Conservation (phyloP, 2,797 vertebrate genomes). For the Argyrosomus regius region DNA sequence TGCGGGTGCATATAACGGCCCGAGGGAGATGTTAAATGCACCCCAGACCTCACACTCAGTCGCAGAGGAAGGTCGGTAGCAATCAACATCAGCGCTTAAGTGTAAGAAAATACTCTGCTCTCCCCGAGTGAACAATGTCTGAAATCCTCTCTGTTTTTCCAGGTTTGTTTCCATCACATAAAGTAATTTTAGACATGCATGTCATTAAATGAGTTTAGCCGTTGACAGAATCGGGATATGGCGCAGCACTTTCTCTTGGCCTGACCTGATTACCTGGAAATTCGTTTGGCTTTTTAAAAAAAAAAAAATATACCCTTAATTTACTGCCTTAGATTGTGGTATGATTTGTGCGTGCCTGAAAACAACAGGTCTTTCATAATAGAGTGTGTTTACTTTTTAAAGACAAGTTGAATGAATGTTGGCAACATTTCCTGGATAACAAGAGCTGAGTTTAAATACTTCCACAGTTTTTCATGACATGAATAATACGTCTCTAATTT, state of each 20-base stretch:
- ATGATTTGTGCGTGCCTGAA: background rate
- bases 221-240: slow-evolving; percentile 62
- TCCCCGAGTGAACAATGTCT: slow-evolving; percentile 28
- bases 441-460: slow-evolving; percentile 41
- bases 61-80: slow-evolving; percentile 37
- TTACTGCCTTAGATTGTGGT: slow-evolving; percentile 19
- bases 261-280: slow-evolving; percentile 67
- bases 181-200: slow-evolving; percentile 40
- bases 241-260: slow-evolving; percentile 12
- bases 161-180: slow-evolving; percentile 53
- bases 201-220: slow-evolving; percentile 47
- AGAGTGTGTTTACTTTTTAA: slow-evolving; percentile 26
- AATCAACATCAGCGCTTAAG: slow-evolving; percentile 45
- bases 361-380: slow-evolving; percentile 26
- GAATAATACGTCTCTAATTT: slow-evolving; percentile 20
- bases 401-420: slow-evolving; percentile 44
- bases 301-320: slow-evolving; percentile 14
- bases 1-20: slow-evolving; percentile 23
- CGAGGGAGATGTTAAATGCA: slow-evolving; percentile 37
- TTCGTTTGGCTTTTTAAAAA: slow-evolving; percentile 16
- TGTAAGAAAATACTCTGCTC: slow-evolving; percentile 50
- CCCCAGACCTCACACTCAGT: slow-evolving; percentile 61
- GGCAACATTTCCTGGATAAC: slow-evolving; percentile 17
- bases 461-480: slow-evolving; percentile 29
- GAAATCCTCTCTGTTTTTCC: slow-evolving; percentile 56